phyloP scores from a whole-genome alignment of 2,113 vertebrate species.

The Clarias batrachus region DNA sequence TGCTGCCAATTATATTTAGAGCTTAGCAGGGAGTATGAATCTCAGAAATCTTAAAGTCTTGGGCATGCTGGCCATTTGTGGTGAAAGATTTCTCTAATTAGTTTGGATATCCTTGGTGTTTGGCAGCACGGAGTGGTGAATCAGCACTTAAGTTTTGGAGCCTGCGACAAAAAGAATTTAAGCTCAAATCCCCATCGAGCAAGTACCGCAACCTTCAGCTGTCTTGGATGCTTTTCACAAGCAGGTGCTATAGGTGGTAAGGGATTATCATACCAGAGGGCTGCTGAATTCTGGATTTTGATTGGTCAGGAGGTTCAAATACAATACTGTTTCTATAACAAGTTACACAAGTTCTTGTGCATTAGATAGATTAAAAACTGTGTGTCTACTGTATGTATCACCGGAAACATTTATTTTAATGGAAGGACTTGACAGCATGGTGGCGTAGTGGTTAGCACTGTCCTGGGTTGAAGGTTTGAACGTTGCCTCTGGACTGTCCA shows the following conservation, averaged over 20 bases:
- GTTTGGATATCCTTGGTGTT: neutral
- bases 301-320: neutral
- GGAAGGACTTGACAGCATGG: too few species aligned
- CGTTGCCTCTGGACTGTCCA: too few species aligned
- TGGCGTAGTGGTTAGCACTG: too few species aligned
- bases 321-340: neutral
- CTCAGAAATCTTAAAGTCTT: neutral
- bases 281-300: neutral
- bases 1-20: neutral
- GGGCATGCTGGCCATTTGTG: neutral
- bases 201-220: neutral
- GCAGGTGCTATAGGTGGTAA: neutral
- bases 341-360: neutral
- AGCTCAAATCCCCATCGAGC: neutral
- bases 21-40: neutral
- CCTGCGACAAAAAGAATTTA: neutral
- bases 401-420: too few species aligned
- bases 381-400: too few species aligned
- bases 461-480: too few species aligned
- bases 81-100: slow-evolving; percentile 8
- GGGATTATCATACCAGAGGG: neutral
- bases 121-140: neutral
- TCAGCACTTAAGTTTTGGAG: neutral
- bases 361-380: neutral
- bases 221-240: neutral